These are phyloP conservation scores for Miichthys miiuy DNA, from an alignment of 2,797 vertebrate genomes.

Conservation along the genomic window DNA sequence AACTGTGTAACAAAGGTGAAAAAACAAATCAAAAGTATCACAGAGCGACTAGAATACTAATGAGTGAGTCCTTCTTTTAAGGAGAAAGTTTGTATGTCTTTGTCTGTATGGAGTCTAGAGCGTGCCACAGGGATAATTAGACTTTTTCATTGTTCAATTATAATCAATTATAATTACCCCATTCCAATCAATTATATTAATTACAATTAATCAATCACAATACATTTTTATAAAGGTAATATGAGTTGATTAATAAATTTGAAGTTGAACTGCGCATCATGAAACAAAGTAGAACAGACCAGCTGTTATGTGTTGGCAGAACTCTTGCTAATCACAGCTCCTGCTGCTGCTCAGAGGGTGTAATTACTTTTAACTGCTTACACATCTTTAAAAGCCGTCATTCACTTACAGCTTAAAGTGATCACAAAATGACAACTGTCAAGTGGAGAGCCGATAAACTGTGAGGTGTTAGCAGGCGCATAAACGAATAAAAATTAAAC, in stretches of 20 bases:
- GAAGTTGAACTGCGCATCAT: not conserved
- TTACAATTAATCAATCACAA: not conserved
- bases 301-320: not conserved
- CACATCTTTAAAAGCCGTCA: not conserved
- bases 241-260: not conserved
- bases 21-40: not conserved
- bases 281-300: not conserved
- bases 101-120: not conserved
- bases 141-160: not conserved
- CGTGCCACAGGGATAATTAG: not conserved
- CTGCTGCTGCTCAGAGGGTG: not conserved
- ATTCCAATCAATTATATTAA: not conserved
- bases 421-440: not conserved
- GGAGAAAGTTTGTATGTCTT: not conserved
- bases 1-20: slow-evolving; percentile 24
- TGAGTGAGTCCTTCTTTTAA: not conserved
- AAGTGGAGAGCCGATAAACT: not conserved
- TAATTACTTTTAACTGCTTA: not conserved
- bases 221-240: not conserved
- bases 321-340: not conserved
- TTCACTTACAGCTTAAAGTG: not conserved
- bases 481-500: not conserved
- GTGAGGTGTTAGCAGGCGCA: not conserved
- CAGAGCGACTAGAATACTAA: not conserved
- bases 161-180: not conserved